A percentile compares a stretch with the other conserved stretches of the same genome.
Evolutionary conservation across 2,888 invertebrate species (phyloP).

Genomic region (Ophion obscuratus): DNA sequence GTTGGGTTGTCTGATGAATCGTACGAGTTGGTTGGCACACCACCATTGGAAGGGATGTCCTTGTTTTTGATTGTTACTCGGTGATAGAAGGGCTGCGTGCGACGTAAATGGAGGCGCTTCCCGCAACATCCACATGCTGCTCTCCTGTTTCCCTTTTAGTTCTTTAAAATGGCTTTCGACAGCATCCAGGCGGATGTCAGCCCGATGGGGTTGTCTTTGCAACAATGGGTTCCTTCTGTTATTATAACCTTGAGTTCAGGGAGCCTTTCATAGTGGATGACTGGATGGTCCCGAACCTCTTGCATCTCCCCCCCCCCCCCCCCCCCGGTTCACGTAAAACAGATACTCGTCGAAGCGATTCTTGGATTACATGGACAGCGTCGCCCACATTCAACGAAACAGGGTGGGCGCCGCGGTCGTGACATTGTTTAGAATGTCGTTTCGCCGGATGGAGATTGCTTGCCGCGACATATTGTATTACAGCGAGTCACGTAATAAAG

Average conservation of each 20-base stretch:
- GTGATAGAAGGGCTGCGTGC: too few species aligned
- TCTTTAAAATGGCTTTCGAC: too few species aligned
- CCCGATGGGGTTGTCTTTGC: too few species aligned
- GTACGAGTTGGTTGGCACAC: too few species aligned
- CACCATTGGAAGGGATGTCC: too few species aligned
- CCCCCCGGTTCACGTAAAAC: neutral
- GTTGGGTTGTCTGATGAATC: too few species aligned
- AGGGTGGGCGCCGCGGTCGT: neutral
- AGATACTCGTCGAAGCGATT: neutral
- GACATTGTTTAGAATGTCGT: neutral
- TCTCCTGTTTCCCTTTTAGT: too few species aligned
- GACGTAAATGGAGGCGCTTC: too few species aligned
- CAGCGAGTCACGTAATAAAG: neutral
- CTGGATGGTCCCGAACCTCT: constrained; percentile 7
- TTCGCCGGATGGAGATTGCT: neutral
- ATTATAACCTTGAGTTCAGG: neutral
- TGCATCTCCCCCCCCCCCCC: neutral
- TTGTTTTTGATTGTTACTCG: too few species aligned
- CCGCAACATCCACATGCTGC: too few species aligned
- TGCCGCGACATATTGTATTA: neutral
- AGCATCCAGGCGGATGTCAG: too few species aligned
- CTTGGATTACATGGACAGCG: neutral
- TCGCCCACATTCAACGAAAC: constrained; percentile 1
- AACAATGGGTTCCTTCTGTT: too few species aligned
- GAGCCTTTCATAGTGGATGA: neutral